A percentile compares a stretch with the other conserved stretches of the same genome.
These are phyloP conservation scores for Hymenopus coronatus DNA, from an alignment of 2,888 invertebrate species.

Conservation along the genomic window DNA sequence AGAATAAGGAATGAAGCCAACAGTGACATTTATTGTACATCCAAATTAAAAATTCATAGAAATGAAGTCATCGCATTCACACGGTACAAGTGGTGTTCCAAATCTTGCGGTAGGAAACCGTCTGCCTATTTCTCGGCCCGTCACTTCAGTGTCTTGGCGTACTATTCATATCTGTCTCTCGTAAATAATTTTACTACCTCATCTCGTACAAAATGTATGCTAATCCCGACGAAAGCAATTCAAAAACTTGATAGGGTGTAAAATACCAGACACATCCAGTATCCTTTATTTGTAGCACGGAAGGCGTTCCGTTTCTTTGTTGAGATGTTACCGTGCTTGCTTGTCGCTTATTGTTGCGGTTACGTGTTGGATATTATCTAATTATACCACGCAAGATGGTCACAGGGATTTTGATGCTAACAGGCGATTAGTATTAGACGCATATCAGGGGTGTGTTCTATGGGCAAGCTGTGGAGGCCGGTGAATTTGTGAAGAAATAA, in stretches of 20 bases:
- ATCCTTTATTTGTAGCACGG: background rate
- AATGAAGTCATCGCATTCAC: background rate
- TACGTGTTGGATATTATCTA: too few relatives aligned
- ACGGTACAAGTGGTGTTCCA: background rate
- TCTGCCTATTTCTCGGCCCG: background rate
- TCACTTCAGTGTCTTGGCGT: background rate
- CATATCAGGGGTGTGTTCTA: too few relatives aligned
- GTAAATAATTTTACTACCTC: background rate
- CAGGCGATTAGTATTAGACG: too few relatives aligned
- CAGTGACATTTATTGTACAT: background rate
- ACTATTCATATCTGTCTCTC: background rate
- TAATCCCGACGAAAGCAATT: background rate
- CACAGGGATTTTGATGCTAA: too few relatives aligned
- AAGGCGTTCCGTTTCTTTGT: background rate
- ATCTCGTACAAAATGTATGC: background rate
- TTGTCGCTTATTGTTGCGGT: background rate
- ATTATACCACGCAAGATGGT: too few relatives aligned
- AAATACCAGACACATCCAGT: background rate
- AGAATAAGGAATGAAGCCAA: background rate
- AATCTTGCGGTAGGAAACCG: background rate
- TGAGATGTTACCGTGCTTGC: background rate
- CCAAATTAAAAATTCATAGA: background rate
- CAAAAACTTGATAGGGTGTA: background rate
- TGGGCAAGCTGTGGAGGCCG: too few relatives aligned
- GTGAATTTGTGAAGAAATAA: too few relatives aligned